phyloP scores from a whole-genome alignment of 2,113 vertebrate genomes.

The Eolophus roseicapilla region DNA sequence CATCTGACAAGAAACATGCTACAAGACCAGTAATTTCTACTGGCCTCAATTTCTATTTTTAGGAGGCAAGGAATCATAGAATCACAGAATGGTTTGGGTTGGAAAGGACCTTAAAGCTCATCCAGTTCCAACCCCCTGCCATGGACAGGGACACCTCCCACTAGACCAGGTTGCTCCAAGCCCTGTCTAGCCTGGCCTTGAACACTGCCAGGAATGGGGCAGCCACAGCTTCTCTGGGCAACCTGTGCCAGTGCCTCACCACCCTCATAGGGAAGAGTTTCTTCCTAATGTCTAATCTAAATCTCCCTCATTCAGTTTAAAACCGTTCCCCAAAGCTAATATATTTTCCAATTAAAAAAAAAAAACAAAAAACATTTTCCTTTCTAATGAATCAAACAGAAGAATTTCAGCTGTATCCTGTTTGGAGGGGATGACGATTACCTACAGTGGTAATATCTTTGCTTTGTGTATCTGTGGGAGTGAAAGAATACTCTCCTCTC shows the following conservation, averaged over 20 bases:
- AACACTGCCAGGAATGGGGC: not conserved
- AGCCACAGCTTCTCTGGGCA: not conserved
- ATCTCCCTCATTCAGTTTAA: not conserved
- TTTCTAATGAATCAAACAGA: not conserved
- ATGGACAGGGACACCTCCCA: not conserved
- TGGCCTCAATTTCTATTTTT: not conserved
- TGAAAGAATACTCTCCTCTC: not conserved
- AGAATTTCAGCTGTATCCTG: not conserved
- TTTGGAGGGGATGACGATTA: not conserved
- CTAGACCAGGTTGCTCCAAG: not conserved
- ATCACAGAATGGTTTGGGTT: not conserved
- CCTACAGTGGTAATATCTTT: not conserved
- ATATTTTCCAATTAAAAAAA: not conserved
- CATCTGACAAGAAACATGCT: not conserved
- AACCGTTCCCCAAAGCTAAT: not conserved
- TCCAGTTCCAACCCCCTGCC: not conserved
- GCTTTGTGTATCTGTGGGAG: not conserved
- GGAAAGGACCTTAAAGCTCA: not conserved
- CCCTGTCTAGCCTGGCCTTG: not conserved
- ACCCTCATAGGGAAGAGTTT: not conserved
- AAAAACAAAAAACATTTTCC: not conserved
- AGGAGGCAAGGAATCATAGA: not conserved
- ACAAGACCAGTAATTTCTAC: not conserved
- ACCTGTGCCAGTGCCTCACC: not conserved
- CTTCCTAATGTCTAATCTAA: not conserved